Evolutionary conservation across 2,888 invertebrate genomes (phyloP), one percentile per base, ranked within the genome.

Genomic region (Anthophora plumipes): DNA sequence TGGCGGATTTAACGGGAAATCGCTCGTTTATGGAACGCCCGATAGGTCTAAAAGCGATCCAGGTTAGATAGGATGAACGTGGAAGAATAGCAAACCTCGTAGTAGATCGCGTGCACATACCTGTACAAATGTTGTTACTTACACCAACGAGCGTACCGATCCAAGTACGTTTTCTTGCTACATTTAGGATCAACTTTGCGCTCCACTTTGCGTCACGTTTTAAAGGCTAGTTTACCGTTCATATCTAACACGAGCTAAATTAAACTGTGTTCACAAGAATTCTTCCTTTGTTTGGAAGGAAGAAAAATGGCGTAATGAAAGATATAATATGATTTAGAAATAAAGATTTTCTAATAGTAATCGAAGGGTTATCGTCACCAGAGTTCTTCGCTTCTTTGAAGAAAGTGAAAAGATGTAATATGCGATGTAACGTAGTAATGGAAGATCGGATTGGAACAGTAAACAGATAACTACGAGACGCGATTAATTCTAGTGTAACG

Each of bases 1-100:
- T 71, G 70, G 69, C 73, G 80, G 87, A 84, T 88, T 86, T 87
- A 85, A 83, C 84, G 82, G 72, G 69, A 77, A 85, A 79, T 82
- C 79, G 80, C 73, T 84, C 82, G 81, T 64, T 70, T 66, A 80
- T 82, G 57, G 76, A 80, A 82, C 77, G 67, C 64, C 60, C 73
- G 80, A 82, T 78, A 77, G 79, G 71, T 67, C 73, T 74, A 61
- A 74, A 85, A 80, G 66, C 70, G 75, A 61, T 64, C 69, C 17
- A 48, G 64, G 2, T 31, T n/a, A 54, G 50, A 20, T 57, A 72
- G 69, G 55, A 72, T 14, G 57, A 25, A 46, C 25, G 64, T 48
- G 59, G 67, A 84, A 63, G 67, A 66, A 80, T 59, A 60, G 60
- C 68, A 57, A 80, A 80, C 75, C 4, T 31, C 71, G 68, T 68